Percentiles rank a stretch among this genome's conserved stretches.
Conservation (phyloP, 2,888 invertebrate species). For the Dione vanillae region DNA sequence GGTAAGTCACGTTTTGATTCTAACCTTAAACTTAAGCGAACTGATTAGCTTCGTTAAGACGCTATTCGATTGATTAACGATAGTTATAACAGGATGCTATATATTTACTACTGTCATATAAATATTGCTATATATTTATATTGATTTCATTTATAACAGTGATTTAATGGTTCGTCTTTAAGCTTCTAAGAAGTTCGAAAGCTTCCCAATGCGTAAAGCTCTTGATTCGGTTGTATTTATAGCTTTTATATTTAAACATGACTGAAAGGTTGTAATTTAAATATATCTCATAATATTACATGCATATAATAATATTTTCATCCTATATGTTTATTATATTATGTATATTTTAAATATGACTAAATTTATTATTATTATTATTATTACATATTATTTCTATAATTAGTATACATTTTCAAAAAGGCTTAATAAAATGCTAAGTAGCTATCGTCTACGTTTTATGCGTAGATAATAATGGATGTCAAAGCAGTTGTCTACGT, state of each 20-base stretch:
- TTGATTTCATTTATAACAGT: not conserved
- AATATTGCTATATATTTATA: not conserved
- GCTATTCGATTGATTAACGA: slow-evolving; percentile 22
- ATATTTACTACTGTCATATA: not conserved
- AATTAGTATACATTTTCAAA: too few relatives aligned
- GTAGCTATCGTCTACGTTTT: too few relatives aligned
- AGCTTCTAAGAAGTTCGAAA: not conserved
- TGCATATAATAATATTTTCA: too few relatives aligned
- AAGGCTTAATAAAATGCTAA: too few relatives aligned
- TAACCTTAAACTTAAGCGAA: slow-evolving; percentile 31
- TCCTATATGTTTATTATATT: too few relatives aligned
- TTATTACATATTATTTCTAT: too few relatives aligned
- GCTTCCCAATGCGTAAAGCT: not conserved
- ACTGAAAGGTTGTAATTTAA: not conserved
- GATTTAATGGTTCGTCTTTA: not conserved
- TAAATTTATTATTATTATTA: too few relatives aligned
- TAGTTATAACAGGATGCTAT: slow-evolving; percentile 16
- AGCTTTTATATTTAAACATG: not conserved
- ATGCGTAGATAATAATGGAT: too few relatives aligned
- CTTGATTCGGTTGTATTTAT: not conserved
- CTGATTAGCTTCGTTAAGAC: slow-evolving; percentile 13
- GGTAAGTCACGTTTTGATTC: slow-evolving; percentile 25
- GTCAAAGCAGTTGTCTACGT: too few relatives aligned
- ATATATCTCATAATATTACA: not conserved
- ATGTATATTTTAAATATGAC: too few relatives aligned